Base-by-base conservation (phyloP, 37 sponge, comb jelly and placozoan species). In the Chondrosia reniformis region DNA sequence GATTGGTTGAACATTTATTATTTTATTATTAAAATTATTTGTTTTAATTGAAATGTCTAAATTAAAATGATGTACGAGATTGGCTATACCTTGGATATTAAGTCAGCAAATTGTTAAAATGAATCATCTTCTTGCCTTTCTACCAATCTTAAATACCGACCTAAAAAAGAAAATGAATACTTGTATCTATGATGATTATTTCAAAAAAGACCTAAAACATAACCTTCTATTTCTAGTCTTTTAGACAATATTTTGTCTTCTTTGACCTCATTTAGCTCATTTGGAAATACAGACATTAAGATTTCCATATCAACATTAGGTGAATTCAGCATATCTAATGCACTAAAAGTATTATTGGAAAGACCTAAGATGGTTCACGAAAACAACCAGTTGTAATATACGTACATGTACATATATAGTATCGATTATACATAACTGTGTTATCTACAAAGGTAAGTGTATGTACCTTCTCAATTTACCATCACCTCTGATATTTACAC, bases 191-290 rank as follows among this genome's bases (percentile, higher is more conserved):
- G 52, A 21, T 24, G 24, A 63, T 25, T 10, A 12, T 28, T 25
- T 28, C 31, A 63, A 12, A 63, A 49, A 49, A 49, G 15, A 15
- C 15, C 52, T 15, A 49, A 49, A 19, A 19, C 10, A 49, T 15
- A 49, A 83, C 84, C 84, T 69, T 84, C 86, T 55, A 89, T 80
- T 22, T 84, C 81, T 65, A 89, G 43, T 46, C 89, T 76, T 32
- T 15, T 33, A 21, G 64, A 39, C 2, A 89, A 12, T 13, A 63
- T 43, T 33, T 8, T 17, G 55, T 84, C 67, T 21, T 55, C 73
- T 7, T 36, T 36, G 12, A 89, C 30, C 0, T 28, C 6, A 4
- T n/a, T 5, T 19, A 84, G 66, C 2, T 84, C 49, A 1, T 71
- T 49, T 12, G 89, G 89, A 25, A 84, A 39, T 13, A 17, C 71